Base-by-base conservation (phyloP, 2,113 vertebrate species). In the Heloderma charlesbogerti region DNA sequence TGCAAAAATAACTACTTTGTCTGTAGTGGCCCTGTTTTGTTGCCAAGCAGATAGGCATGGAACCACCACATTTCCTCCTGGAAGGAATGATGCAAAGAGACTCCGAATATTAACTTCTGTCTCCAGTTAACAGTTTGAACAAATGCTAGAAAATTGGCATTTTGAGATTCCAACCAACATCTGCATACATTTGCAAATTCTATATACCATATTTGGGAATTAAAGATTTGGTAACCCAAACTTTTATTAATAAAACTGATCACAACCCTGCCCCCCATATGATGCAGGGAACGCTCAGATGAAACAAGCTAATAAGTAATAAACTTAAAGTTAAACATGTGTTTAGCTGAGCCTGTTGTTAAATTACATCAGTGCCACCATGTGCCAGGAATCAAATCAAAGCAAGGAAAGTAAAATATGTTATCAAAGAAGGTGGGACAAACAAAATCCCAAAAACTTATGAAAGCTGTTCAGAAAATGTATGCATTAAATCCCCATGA, bases 391-490 rank as follows among this genome's bases (percentile, higher is more conserved):
- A 63, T 83, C 67, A 75, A 75, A 60, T 66, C 51, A 84, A 84
- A 84, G 69, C 31, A 60, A 75, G 27, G 54, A 63, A 74, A 75
- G 45, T 43, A 83, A 84, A 89, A 60, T 37, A 89, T 29, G 37
- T 84, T 84, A 74, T 89, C 88, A 84, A 89, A 63, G 51, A 45
- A 2, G 69, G 20, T 63, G 51, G 37, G 48, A 89, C 45, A 82
- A 72, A 82, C 72, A 89, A 75, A 84, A 77, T 43, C 25, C 37
- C 4, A 5, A 16, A 82, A 84, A 63, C 22, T 43, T 75, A 34
- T n/a, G 84, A 89, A 74, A 60, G 80, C 81, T 84, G 25, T 84
- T 89, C 67, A 86, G 43, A 86, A 84, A 67, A 69, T 34, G 18
- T 54, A 79, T 22, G 84, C 48, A 71, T 86, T 80, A 80, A 80